Percentiles rank a stretch among this genome's conserved stretches.
phyloP scores from a whole-genome alignment of 2,797 vertebrate species.

The Triplophysa yarkandensis region DNA sequence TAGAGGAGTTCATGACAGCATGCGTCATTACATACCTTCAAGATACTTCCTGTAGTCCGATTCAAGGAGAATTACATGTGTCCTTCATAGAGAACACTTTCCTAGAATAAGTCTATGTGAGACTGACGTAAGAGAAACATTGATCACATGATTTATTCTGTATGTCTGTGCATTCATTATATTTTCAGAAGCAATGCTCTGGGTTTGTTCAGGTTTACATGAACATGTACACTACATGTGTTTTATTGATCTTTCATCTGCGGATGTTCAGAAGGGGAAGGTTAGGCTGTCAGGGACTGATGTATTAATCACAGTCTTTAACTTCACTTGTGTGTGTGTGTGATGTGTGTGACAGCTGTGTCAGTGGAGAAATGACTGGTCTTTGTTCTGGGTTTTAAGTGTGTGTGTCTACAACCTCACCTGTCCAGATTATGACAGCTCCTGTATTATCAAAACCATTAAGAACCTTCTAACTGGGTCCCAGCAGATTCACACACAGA shows the following conservation, averaged over 20 bases:
- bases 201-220: background rate
- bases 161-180: no score
- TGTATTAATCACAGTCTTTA: conserved; percentile 9
- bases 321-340: background rate
- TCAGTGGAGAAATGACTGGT: conserved; percentile 5
- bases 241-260: background rate
- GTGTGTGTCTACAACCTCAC: conserved; percentile 13
- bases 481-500: background rate
- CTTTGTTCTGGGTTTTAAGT: conserved; percentile 27
- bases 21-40: no score
- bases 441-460: conserved; percentile 32
- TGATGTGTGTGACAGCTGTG: conserved; percentile 23
- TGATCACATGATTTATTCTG: background rate
- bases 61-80: no score
- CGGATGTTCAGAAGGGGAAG: background rate
- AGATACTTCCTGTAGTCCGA: no score
- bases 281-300: conserved; percentile 7
- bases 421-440: conserved; percentile 40
- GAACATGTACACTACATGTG: background rate
- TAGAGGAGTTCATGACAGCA: no score
- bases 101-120: no score
- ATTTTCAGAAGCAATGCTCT: no score
- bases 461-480: conserved; percentile 11
- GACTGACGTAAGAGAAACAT: no score
- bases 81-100: no score